A percentile compares a stretch with the other conserved stretches of the same genome.
These are phyloP conservation scores for Periphyllus acericola DNA, from an alignment of 2,888 invertebrate genomes.

Conservation along the genomic window DNA sequence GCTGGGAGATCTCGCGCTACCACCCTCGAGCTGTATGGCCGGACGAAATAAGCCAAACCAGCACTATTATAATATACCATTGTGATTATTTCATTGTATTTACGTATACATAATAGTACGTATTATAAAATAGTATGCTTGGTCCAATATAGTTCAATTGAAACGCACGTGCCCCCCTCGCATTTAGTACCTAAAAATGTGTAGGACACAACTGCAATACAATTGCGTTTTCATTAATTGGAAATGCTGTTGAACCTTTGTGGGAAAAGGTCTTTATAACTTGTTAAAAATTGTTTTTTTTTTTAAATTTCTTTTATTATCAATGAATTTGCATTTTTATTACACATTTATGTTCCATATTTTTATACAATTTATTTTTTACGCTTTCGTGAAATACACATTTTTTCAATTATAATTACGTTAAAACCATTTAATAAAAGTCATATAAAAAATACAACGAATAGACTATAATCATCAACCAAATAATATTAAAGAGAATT, in stretches of 20 bases:
- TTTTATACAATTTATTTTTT: slow-evolving; percentile 23
- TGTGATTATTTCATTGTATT: no score
- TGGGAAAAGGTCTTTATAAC: slow-evolving; percentile 21
- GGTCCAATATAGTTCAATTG: no score
- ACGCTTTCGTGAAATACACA: slow-evolving; percentile 16
- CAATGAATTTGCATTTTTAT: slow-evolving; percentile 56
- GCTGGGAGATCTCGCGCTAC: no score
- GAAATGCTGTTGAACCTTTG: background rate
- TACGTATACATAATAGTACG: no score
- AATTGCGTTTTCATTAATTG: slow-evolving; percentile 41
- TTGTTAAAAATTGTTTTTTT: slow-evolving; percentile 24
- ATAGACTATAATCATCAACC: slow-evolving; percentile 26
- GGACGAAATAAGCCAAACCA: no score
- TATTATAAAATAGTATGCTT: no score
- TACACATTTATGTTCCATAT: slow-evolving; percentile 25
- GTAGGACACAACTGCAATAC: background rate
- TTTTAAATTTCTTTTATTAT: slow-evolving; percentile 30
- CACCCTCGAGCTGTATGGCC: no score
- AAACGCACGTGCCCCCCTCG: no score
- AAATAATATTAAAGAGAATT: background rate
- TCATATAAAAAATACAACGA: slow-evolving; percentile 24
- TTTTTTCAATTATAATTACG: slow-evolving; percentile 26
- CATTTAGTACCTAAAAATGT: no score
- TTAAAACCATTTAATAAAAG: slow-evolving; percentile 28
- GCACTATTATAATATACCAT: no score